Evolutionary conservation across 1,140 invertebrate species (phyloP), one percentile per base, ranked within the genome.

Genomic region (Ips nitidus): DNA sequence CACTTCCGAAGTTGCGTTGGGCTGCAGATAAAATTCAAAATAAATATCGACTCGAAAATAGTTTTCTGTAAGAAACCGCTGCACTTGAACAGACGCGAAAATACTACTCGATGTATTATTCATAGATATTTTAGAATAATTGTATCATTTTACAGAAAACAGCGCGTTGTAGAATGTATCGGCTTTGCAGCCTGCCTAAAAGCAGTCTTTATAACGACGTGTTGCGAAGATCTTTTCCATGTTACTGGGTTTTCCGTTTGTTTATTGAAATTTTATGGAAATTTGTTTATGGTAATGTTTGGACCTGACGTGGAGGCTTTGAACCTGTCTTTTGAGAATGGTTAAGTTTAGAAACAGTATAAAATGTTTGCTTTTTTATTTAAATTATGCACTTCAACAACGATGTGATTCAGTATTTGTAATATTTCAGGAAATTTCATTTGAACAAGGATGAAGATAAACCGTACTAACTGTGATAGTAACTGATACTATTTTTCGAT

Each of bases 231-330:
- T 59, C 57, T 41, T 43, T 59, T 59, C 41, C 57, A 41, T 59
- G 57, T 59, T 41, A 22, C 41, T n/a, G 41, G 39, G n/a, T 59
- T 59, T 59, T 42, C 57, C 39, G 57, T 59, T 59, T 59, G 41
- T 59, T 59, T 59, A 59, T 59, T 59, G 57, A 59, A 59, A 59
- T 59, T 59, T 59, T 59, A 59, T 59, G 57, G 39, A 59, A 59
- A 59, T 59, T n/a, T 8, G 45, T 50, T 50, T 50, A 50, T 50
- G 45, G 45, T 8, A 50, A 50, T 50, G 45, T 50, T 22, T 22
- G 22, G 22, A 22, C 22, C 22, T 22, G 22, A 22, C 22, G 22
- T 22, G 22, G 22, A 22, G 22, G 22, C 22, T 22, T 22, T 22
- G 22, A 22, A 22, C 22, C 22, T 22, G 22, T 22, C 22, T 22